Base-by-base conservation (phyloP, 2,888 invertebrate species). In the Malachius bipustulatus region DNA sequence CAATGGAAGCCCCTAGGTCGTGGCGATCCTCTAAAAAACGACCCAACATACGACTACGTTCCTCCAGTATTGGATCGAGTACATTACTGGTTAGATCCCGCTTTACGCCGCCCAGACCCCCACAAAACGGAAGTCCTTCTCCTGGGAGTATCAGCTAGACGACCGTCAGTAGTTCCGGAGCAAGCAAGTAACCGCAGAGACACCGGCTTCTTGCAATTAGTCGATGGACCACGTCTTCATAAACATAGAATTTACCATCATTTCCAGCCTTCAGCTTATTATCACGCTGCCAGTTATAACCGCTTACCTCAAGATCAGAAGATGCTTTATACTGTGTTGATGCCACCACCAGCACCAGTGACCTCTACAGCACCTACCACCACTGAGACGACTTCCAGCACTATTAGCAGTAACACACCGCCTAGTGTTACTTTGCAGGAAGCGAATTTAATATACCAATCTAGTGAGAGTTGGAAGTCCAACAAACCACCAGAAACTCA, bases 1-100 rank as follows among this genome's bases (percentile, higher is more conserved):
- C 82, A 83, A 59, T 85, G 84, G 85, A 81, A 79, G 43, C 85
- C 85, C 0, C 69, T 85, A 28, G 85, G 84, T 3, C 75, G 79
- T 36, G 83, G 84, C 0, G 83, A 85, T 59, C 84, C 84, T 0
- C 56, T 85, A 30, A 81, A 82, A 50, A 83, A 84, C 54, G 84
- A 85, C 54, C 85, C 85, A 4, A 85, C 85, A 1, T 84, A 79
- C 56, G 84, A 84, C 55, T 85, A 85, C 56, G 82, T 83, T 37
- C 85, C 85, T 1, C 85, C 85, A 1, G 77, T 81, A 2, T 60
- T 84, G 26, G 82, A 83, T 43, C 65, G 76, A 19, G 85, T 85
- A 2, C 80, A 80, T 48, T 85, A 84, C 54, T 85, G 85, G 85
- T 72, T 77, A 12, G 77, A 78, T 29, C 73, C 78, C 1, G 69